These are phyloP conservation scores for Penaeus japonicus DNA, from an alignment of 1,140 invertebrate genomes.

Conservation along the genomic window DNA sequence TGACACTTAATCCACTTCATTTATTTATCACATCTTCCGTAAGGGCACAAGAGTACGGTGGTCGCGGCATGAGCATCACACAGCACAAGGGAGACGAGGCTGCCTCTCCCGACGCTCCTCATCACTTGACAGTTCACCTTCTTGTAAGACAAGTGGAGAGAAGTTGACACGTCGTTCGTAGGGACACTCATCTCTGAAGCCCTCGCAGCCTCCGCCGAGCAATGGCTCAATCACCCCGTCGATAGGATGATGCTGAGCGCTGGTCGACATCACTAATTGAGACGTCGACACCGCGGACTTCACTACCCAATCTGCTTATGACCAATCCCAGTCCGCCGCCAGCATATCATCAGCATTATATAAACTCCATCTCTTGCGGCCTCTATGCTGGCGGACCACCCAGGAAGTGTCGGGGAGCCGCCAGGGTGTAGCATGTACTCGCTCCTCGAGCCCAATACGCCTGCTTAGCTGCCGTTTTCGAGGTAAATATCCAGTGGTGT, in stretches of 20 bases:
- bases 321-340: constrained; percentile 6
- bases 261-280: constrained; percentile 44
- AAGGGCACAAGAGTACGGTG: too few relatives aligned
- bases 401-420: neutral
- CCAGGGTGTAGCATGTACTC: neutral
- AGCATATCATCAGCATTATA: constrained; percentile 43
- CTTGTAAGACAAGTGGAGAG: neutral
- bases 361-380: constrained; percentile 27
- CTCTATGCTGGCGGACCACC: constrained; percentile 16
- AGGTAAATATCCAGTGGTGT: neutral
- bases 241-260: constrained; percentile 26
- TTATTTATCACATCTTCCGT: too few relatives aligned
- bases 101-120: neutral
- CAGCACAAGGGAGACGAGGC: neutral
- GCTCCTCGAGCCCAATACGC: neutral
- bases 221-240: constrained; percentile 44
- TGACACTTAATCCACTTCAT: too few relatives aligned
- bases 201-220: neutral
- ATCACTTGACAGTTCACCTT: neutral
- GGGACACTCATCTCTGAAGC: neutral
- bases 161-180: neutral
- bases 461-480: neutral
- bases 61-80: neutral
- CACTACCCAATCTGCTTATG: constrained; percentile 45
- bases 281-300: constrained; percentile 31